Evolutionary conservation across 1,140 invertebrate genomes (phyloP).

Genomic region (Ruditapes philippinarum): DNA sequence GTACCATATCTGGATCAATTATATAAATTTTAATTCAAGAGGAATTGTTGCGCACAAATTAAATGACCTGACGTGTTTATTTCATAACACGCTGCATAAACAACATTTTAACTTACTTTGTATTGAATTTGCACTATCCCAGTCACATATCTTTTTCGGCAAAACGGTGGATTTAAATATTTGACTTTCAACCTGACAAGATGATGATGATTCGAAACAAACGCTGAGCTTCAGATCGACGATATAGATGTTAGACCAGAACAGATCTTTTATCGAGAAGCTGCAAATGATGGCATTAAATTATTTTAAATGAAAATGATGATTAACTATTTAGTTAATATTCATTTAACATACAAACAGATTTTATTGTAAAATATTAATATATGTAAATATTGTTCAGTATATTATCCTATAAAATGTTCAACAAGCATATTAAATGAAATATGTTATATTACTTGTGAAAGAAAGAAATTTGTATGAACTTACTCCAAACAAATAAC

Average conservation of each 20-base stretch:
- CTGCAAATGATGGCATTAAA: not conserved
- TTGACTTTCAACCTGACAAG: slow-evolving; percentile 1
- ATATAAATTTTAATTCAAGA: no score
- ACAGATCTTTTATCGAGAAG: not conserved
- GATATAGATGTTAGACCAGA: slow-evolving; percentile 26
- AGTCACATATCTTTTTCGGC: not conserved
- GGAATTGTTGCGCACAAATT: no score
- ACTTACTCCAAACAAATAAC: slow-evolving; percentile 41
- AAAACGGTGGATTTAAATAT: slow-evolving; percentile 14
- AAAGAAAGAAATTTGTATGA: no score
- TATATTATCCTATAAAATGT: no score
- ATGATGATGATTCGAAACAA: slow-evolving; percentile 11
- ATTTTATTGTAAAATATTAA: no score
- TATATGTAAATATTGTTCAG: no score
- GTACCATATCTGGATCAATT: no score
- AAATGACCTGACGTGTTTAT: no score
- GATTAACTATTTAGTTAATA: not conserved
- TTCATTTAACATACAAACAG: not conserved
- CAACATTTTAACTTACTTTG: slow-evolving; percentile 3
- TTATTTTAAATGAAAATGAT: not conserved
- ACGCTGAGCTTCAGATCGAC: slow-evolving; percentile 27
- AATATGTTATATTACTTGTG: no score
- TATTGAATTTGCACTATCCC: not conserved
- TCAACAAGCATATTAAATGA: no score
- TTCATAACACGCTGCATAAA: no score